Base-by-base conservation (phyloP, 2,797 vertebrate species). In the Odontamblyopus lacepedii region DNA sequence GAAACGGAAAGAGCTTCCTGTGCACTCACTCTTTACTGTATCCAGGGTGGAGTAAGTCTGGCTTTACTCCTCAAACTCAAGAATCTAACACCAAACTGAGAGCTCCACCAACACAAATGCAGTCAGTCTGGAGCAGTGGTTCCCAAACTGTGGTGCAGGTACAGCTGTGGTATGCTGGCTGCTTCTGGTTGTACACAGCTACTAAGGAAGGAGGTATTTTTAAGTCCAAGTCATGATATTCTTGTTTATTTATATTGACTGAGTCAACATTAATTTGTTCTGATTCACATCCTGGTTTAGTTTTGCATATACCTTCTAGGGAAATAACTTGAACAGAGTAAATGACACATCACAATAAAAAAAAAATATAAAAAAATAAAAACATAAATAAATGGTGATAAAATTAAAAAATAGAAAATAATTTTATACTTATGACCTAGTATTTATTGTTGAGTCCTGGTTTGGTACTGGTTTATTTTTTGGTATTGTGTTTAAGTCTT, bases 1-100 rank as follows among this genome's bases (percentile, higher is more conserved):
- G 81, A 76, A 76, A 85, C 1, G 84, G 84, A 86, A 82, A 76
- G 56, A 38, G 70, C 78, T 89, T 91, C 87, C 86, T 88, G 83
- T 83, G 30, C 79, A 70, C 78, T 83, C 77, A 77, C 79, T 83
- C 63, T 44, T 48, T 72, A 44, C 75, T 79, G 71, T 71, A 53
- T 76, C 7, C 73, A 80, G 83, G 87, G 82, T 81, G 84, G 79
- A 83, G 86, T 79, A 70, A 76, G 76, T 78, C 16, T 70, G 53
- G 61, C 23, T 70, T 16, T 67, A 50, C 60, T 16, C 59, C 23
- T 26, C 19, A 69, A 18, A 72, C 69, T 50, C 1, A 51, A 63
- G 61, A 70, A 59, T 71, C 59, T 73, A 3, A 76, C 69, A 75
- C 67, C 73, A 70, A 73, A 81, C 38, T 59, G 38, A 73, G 19